phyloP scores from a whole-genome alignment of 1,140 invertebrate genomes.

The Drosophila bocqueti region DNA sequence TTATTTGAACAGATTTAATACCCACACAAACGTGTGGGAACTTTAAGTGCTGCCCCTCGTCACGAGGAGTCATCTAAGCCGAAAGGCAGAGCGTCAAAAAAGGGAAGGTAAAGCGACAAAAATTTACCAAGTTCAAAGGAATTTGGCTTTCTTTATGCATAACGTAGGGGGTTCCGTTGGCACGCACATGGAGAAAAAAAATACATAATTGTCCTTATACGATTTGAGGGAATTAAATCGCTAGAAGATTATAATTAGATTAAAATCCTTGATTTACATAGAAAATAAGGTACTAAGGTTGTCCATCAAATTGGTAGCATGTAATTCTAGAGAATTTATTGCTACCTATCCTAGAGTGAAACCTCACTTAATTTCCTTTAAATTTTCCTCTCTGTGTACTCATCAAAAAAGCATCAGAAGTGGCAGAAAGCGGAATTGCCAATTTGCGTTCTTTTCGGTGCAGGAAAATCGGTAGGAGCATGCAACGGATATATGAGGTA shows the following conservation, averaged over 20 bases:
- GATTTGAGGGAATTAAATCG: neutral
- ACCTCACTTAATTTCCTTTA: too few species aligned
- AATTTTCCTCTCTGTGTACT: constrained; percentile 32
- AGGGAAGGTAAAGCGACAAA: constrained; percentile 48
- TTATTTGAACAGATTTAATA: constrained; percentile 83
- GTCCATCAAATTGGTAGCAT: neutral
- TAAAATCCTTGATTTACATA: neutral
- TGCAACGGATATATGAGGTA: constrained; percentile 30
- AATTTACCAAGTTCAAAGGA: constrained; percentile 70
- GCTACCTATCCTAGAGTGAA: neutral
- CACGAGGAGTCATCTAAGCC: constrained; percentile 73
- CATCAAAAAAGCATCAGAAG: constrained; percentile 75
- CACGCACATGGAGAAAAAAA: constrained; percentile 10
- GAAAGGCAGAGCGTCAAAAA: constrained; percentile 43
- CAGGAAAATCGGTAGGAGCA: constrained; percentile 10
- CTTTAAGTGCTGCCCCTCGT: constrained; percentile 79
- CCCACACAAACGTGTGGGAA: constrained; percentile 71
- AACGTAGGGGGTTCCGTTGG: constrained; percentile 45
- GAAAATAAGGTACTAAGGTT: neutral
- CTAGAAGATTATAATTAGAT: neutral
- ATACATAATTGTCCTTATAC: neutral
- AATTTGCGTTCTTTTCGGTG: constrained; percentile 62
- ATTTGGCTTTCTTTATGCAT: constrained; percentile 65
- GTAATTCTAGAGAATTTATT: neutral
- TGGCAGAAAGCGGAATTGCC: constrained; percentile 75